Evolutionary conservation across 2,888 invertebrate genomes (phyloP).

Genomic region (Agrilus mali): DNA sequence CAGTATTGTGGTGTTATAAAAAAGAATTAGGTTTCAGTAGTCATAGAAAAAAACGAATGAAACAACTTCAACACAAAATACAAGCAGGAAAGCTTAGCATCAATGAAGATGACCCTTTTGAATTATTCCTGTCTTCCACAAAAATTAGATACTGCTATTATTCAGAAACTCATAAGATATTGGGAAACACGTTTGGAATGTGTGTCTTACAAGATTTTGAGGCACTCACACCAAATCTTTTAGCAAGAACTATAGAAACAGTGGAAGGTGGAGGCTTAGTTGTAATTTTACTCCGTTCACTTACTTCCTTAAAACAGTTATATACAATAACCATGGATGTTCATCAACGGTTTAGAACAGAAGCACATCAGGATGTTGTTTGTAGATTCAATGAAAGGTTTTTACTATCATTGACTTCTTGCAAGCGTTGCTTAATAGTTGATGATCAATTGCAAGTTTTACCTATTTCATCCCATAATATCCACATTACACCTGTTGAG

Average conservation of each 20-base stretch:
- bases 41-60: constrained; percentile 87
- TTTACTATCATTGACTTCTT: constrained; percentile 77
- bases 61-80: constrained; percentile 67
- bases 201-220: constrained; percentile 85
- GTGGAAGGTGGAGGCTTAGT: constrained; percentile 79
- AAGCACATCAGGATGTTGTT: constrained; percentile 83
- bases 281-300: constrained; percentile 71
- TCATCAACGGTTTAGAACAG: constrained; percentile 88
- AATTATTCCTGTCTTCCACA: constrained; percentile 89
- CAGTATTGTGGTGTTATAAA: constrained; percentile 98
- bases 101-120: constrained; percentile 93
- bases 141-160: constrained; percentile 97
- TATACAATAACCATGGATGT: constrained; percentile 98
- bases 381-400: constrained; percentile 96
- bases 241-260: constrained; percentile 94
- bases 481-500: constrained; percentile 64
- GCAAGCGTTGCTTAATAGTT: constrained; percentile 80
- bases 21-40: constrained; percentile 51
- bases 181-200: constrained; percentile 81
- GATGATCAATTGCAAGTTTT: constrained; percentile 88
- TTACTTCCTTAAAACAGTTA: constrained; percentile 83
- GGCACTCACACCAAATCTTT: constrained; percentile 89
- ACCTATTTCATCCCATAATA: constrained; percentile 81
- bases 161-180: constrained; percentile 91
- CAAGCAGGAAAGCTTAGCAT: constrained; percentile 78